Evolutionary conservation across 2,888 invertebrate genomes (phyloP).

Genomic region (Mellilla xanthometata): DNA sequence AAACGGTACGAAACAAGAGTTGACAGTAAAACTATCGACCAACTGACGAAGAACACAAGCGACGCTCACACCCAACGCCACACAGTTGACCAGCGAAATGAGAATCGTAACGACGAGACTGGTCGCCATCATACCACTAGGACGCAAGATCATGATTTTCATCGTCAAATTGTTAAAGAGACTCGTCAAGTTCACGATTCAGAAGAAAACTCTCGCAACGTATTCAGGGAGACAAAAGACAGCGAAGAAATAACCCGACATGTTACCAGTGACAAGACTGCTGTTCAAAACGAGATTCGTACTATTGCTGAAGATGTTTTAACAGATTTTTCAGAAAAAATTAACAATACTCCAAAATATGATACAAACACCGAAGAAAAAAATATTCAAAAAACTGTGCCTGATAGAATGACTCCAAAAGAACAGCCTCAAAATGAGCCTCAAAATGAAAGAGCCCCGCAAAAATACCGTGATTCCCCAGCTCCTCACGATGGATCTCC

Average conservation of each 20-base stretch:
- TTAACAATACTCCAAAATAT: background rate
- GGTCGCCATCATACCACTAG: conserved; percentile 35
- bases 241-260: too few relatives aligned
- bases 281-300: too few relatives aligned
- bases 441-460: background rate
- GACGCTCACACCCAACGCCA: background rate
- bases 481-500: background rate
- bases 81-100: conserved; percentile 27
- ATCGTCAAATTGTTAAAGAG: conserved; percentile 38
- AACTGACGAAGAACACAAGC: conserved; percentile 22
- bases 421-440: background rate
- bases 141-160: conserved; percentile 32
- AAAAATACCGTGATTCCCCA: background rate
- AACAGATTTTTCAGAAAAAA: conserved; percentile 39
- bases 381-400: background rate
- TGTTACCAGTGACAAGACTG: too few relatives aligned
- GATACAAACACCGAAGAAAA: background rate
- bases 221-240: too few relatives aligned
- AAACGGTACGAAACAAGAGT: conserved; percentile 20
- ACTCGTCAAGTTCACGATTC: conserved; percentile 7
- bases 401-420: background rate
- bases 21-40: conserved; percentile 35
- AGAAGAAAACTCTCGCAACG: too few relatives aligned
- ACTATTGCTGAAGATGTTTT: conserved; percentile 28
- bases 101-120: conserved; percentile 37